Percentiles rank a stretch among this genome's conserved stretches.
Conservation (phyloP, 2,113 vertebrate species). For the Saiga tatarica region DNA sequence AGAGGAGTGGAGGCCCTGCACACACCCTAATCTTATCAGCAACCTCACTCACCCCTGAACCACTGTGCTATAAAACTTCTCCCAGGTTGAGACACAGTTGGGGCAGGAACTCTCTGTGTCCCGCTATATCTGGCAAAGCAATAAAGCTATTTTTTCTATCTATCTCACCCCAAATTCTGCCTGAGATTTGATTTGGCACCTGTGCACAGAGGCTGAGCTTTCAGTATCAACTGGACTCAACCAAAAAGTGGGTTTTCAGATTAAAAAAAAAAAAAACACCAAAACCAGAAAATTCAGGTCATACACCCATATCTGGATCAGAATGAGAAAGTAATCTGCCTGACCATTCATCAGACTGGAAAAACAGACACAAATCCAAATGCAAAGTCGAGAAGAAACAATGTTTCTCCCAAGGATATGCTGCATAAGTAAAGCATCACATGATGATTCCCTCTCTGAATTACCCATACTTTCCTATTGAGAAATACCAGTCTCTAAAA, state of each 20-base stretch:
- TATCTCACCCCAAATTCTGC: background rate
- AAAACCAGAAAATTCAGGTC: background rate
- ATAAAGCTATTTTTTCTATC: background rate
- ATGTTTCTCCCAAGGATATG: background rate
- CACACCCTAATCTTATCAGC: background rate
- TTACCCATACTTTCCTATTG: background rate
- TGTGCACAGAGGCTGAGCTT: background rate
- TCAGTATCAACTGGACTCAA: background rate
- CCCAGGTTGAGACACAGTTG: background rate
- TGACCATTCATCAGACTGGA: background rate
- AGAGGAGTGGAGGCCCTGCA: background rate
- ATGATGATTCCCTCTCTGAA: background rate
- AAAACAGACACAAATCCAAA: background rate
- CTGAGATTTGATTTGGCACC: background rate
- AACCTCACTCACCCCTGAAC: background rate
- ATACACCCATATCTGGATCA: background rate
- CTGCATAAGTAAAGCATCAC: background rate
- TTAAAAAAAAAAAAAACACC: background rate
- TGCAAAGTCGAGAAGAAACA: background rate
- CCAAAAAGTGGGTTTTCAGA: background rate
- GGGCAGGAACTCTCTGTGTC: background rate
- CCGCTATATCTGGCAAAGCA: background rate
- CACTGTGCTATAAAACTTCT: background rate
- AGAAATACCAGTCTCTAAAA: background rate
- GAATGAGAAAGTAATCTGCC: background rate